Evolutionary conservation across 2,888 invertebrate genomes (phyloP).

Genomic region (Syrphus vitripennis): DNA sequence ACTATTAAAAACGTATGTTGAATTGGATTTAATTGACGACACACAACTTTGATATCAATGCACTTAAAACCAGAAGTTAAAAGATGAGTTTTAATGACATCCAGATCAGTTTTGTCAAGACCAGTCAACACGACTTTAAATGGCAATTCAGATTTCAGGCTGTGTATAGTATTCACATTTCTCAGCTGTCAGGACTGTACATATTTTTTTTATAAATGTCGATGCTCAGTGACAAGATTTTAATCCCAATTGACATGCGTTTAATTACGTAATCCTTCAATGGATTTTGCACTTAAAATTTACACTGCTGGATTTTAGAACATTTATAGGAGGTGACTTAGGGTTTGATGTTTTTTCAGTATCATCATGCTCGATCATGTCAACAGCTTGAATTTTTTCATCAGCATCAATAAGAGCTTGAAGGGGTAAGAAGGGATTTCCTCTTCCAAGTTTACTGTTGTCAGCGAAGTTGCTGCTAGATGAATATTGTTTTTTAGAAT

Average conservation of each 20-base stretch:
- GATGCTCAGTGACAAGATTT: constrained; percentile 16
- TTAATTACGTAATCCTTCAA: constrained; percentile 31
- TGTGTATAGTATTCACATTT: constrained; percentile 28
- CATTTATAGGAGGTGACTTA: constrained; percentile 20
- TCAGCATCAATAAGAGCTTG: constrained; percentile 28
- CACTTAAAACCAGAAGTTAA: constrained; percentile 18
- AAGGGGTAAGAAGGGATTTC: constrained; percentile 14
- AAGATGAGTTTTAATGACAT: constrained; percentile 1
- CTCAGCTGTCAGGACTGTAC: neutral
- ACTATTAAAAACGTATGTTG: constrained; percentile 11
- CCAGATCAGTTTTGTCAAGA: constrained; percentile 13
- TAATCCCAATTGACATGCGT: constrained; percentile 27
- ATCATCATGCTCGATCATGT: neutral
- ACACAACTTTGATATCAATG: neutral
- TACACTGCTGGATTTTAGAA: no score
- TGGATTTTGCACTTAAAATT: constrained; percentile 22
- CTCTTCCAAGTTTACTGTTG: neutral
- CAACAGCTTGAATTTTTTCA: neutral
- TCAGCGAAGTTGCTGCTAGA: neutral
- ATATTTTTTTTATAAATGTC: constrained; percentile 28
- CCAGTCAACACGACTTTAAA: constrained; percentile 29
- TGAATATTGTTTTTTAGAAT: neutral
- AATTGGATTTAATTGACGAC: constrained; percentile 9
- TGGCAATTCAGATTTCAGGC: constrained; percentile 15
- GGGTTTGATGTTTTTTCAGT: neutral